phyloP scores from a whole-genome alignment of 2,797 vertebrate genomes.

The Synaphobranchus kaupii region DNA sequence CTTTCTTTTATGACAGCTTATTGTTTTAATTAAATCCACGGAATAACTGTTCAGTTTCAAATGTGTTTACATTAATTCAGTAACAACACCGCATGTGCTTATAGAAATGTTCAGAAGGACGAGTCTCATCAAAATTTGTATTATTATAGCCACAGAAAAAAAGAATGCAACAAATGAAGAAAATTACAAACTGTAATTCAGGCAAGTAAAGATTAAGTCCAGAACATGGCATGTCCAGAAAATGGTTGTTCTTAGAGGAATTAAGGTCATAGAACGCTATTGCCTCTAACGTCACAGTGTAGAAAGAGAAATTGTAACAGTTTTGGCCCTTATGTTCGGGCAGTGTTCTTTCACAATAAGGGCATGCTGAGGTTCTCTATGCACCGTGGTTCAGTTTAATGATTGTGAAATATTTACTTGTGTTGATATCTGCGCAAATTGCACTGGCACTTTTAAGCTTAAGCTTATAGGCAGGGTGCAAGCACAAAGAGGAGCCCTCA shows the following conservation, averaged over 20 bases:
- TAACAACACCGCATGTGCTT: neutral
- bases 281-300: neutral
- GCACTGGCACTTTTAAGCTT: neutral
- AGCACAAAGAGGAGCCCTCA: slow-evolving; percentile 2
- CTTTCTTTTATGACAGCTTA: neutral
- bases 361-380: neutral
- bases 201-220: neutral
- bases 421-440: neutral
- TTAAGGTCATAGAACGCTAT: neutral
- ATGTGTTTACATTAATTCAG: neutral
- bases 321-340: neutral
- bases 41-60: neutral
- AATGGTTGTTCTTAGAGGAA: neutral
- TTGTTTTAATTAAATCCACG: neutral
- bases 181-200: neutral
- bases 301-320: neutral
- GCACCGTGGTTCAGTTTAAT: neutral
- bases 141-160: neutral
- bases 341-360: neutral
- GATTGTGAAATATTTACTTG: slow-evolving; percentile 26
- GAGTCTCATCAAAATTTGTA: neutral
- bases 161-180: neutral
- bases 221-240: neutral
- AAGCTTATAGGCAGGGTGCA: neutral
- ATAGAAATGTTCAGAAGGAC: neutral